Evolutionary conservation across 2,888 invertebrate species (phyloP).

Genomic region (Thumatha senex): DNA sequence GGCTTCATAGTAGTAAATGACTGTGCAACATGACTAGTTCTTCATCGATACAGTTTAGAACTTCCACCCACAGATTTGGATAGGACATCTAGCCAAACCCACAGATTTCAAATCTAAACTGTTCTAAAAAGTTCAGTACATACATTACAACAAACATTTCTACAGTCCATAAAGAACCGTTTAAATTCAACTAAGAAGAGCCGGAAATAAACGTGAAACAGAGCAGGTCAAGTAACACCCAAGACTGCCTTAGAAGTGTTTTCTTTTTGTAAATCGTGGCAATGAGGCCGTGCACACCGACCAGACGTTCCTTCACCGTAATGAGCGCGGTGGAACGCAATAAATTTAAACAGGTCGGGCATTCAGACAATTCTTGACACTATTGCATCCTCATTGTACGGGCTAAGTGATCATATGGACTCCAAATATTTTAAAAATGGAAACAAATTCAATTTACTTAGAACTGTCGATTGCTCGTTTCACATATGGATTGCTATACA

Average conservation of each 20-base stretch:
- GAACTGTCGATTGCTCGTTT: too few relatives aligned
- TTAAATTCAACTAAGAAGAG: too few relatives aligned
- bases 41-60: too few relatives aligned
- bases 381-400: conserved; percentile 7
- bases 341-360: conserved; percentile 44
- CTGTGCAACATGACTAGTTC: too few relatives aligned
- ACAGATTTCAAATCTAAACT: too few relatives aligned
- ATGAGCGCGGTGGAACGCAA: conserved; percentile 36
- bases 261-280: conserved; percentile 25
- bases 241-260: conserved; percentile 13
- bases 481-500: too few relatives aligned
- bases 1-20: too few relatives aligned
- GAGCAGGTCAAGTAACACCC: conserved; percentile 32
- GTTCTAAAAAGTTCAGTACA: too few relatives aligned
- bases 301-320: conserved; percentile 24
- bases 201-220: conserved; percentile 15
- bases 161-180: too few relatives aligned
- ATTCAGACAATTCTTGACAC: conserved; percentile 35
- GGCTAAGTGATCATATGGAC: conserved; percentile 15
- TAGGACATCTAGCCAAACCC: too few relatives aligned
- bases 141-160: too few relatives aligned
- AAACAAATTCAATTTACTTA: conserved; percentile 6
- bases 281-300: conserved; percentile 14
- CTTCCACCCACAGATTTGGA: too few relatives aligned
- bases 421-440: conserved; percentile 11